Evolutionary conservation across 2,797 vertebrate genomes (phyloP).

Genomic region (Alca torda): DNA sequence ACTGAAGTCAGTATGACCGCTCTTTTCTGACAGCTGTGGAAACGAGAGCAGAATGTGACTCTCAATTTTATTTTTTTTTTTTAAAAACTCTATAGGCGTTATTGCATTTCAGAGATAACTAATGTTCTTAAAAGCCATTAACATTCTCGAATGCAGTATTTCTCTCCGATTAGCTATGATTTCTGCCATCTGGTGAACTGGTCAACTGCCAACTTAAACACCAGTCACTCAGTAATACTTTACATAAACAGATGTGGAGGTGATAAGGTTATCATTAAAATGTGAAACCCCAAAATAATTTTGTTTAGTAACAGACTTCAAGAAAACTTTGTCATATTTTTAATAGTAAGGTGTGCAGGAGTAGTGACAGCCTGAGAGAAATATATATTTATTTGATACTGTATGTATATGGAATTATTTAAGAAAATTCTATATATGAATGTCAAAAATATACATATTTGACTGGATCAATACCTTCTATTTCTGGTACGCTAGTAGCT

Average conservation of each 20-base stretch:
- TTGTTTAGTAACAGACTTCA: background rate
- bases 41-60: background rate
- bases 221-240: background rate
- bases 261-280: background rate
- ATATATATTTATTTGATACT: background rate
- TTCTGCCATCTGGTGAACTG: background rate
- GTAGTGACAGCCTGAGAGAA: background rate
- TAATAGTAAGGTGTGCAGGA: background rate
- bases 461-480: background rate
- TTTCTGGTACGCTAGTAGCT: background rate
- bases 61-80: background rate
- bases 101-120: background rate
- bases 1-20: background rate
- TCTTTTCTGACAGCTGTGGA: background rate
- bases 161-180: background rate
- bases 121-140: background rate
- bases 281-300: background rate
- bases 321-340: background rate
- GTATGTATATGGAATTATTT: background rate
- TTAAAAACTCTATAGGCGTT: background rate
- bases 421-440: background rate
- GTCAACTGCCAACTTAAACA: background rate
- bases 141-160: background rate
- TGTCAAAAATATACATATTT: background rate
- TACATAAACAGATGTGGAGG: background rate